Percentiles rank a stretch among this genome's conserved stretches.
These are phyloP conservation scores for Lapara coniferarum DNA, from an alignment of 2,888 invertebrate species.

Conservation along the genomic window DNA sequence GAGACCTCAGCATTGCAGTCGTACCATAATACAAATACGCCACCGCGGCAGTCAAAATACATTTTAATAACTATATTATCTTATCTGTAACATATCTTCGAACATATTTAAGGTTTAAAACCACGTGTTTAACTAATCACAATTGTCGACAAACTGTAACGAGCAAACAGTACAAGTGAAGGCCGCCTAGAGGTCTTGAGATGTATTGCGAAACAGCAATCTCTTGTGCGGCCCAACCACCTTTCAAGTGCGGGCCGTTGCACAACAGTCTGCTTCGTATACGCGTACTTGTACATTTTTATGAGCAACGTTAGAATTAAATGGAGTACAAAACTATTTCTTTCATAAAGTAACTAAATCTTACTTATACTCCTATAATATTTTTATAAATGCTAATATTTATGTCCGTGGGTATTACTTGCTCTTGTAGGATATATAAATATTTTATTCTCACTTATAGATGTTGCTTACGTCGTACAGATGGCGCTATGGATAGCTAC, in stretches of 20 bases:
- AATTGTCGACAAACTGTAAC: conserved; percentile 38
- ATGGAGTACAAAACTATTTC: not conserved
- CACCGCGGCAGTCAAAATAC: too few species aligned
- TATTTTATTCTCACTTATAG: too few species aligned
- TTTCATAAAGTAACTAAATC: not conserved
- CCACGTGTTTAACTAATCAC: conserved; percentile 28
- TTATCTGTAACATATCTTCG: not conserved
- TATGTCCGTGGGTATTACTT: too few species aligned
- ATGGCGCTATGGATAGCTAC: too few species aligned
- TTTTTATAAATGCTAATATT: too few species aligned
- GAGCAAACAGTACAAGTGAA: conserved; percentile 48
- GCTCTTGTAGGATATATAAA: too few species aligned
- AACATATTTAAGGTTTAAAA: conserved; percentile 32
- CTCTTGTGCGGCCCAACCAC: conserved; percentile 52
- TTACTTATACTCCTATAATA: too few species aligned
- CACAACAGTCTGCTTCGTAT: conserved; percentile 35
- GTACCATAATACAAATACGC: too few species aligned
- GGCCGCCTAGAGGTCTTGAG: conserved; percentile 56
- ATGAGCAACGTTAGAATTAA: not conserved
- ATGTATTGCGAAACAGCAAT: conserved; percentile 59
- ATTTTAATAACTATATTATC: not conserved
- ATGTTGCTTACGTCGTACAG: too few species aligned
- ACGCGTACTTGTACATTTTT: conserved; percentile 10
- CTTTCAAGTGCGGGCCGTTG: conserved; percentile 45
- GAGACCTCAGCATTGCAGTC: too few species aligned